Evolutionary conservation across 2,888 invertebrate genomes (phyloP).

Genomic region (Caenorhabditis afra): DNA sequence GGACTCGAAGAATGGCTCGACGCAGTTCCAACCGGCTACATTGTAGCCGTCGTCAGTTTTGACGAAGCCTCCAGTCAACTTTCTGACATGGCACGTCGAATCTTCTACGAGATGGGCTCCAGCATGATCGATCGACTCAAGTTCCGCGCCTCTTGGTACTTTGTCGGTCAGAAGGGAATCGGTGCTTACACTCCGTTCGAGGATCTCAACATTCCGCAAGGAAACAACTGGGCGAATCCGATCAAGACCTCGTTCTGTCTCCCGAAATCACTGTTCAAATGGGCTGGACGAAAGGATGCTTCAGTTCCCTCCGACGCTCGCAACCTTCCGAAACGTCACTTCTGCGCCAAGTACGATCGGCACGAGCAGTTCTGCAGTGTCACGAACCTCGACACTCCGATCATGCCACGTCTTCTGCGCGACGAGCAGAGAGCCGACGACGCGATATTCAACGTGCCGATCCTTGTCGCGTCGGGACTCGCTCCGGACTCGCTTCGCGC

Average conservation of each 20-base stretch:
- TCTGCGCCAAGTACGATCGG: conserved; percentile 82
- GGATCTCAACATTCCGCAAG: conserved; percentile 78
- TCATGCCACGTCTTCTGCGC: conserved; percentile 80
- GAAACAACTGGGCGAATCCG: conserved; percentile 81
- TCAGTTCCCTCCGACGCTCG: conserved; percentile 78
- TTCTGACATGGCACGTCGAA: conserved; percentile 82
- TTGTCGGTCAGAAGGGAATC: conserved; percentile 81
- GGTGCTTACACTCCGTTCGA: conserved; percentile 83
- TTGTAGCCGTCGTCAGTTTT: conserved; percentile 83
- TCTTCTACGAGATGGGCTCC: conserved; percentile 83
- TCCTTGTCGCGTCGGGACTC: conserved; percentile 82
- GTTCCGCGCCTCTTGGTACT: conserved; percentile 83
- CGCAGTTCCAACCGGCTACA: conserved; percentile 81
- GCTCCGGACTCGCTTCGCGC: conserved; percentile 81
- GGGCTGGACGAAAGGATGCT: conserved; percentile 58
- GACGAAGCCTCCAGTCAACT: conserved; percentile 84
- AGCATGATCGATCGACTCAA: conserved; percentile 83
- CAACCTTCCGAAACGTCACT: conserved; percentile 81
- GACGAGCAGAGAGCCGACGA: conserved; percentile 79
- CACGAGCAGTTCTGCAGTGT: conserved; percentile 82
- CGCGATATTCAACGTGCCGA: conserved; percentile 82
- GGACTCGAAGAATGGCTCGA: conserved; percentile 82
- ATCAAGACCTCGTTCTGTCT: conserved; percentile 82
- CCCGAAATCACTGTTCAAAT: conserved; percentile 77
- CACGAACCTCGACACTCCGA: conserved; percentile 80